Percentiles rank a stretch among this genome's conserved stretches.
Conservation (phyloP, 1,140 invertebrate genomes). For the Pomacea maculata region DNA sequence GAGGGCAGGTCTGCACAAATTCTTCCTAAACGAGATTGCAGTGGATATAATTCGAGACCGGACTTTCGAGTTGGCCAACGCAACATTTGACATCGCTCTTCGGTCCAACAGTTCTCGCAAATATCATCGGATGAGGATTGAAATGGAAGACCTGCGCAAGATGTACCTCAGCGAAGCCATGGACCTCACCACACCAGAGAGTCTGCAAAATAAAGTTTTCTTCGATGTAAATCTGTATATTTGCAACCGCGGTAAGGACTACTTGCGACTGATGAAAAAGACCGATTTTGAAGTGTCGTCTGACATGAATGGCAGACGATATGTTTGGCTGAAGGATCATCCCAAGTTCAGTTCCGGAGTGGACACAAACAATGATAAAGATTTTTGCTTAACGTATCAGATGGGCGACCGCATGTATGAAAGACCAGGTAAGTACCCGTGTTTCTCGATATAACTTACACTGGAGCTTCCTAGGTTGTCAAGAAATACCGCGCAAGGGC, state of each 20-base stretch:
- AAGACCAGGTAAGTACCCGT: constrained; percentile 45
- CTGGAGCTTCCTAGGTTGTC: not conserved
- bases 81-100: constrained; percentile 45
- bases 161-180: constrained; percentile 55
- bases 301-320: constrained; percentile 50
- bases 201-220: constrained; percentile 57
- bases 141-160: constrained; percentile 53
- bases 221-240: constrained; percentile 58
- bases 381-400: constrained; percentile 35
- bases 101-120: constrained; percentile 28
- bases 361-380: constrained; percentile 40
- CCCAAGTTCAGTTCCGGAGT: constrained; percentile 50
- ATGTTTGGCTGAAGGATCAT: constrained; percentile 56
- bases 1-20: constrained; percentile 47
- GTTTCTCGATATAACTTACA: not conserved
- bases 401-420: constrained; percentile 57
- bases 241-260: constrained; percentile 57
- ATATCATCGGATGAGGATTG: constrained; percentile 44
- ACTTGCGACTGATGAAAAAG: constrained; percentile 54
- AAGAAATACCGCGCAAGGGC: not conserved
- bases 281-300: constrained; percentile 53
- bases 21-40: constrained; percentile 47
- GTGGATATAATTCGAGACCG: constrained; percentile 51
- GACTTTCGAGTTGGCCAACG: constrained; percentile 49
- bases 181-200: constrained; percentile 51